Percentiles rank a stretch among this genome's conserved stretches.
Evolutionary conservation across 2,888 invertebrate species (phyloP).

Genomic region (Autographa pulchrina): DNA sequence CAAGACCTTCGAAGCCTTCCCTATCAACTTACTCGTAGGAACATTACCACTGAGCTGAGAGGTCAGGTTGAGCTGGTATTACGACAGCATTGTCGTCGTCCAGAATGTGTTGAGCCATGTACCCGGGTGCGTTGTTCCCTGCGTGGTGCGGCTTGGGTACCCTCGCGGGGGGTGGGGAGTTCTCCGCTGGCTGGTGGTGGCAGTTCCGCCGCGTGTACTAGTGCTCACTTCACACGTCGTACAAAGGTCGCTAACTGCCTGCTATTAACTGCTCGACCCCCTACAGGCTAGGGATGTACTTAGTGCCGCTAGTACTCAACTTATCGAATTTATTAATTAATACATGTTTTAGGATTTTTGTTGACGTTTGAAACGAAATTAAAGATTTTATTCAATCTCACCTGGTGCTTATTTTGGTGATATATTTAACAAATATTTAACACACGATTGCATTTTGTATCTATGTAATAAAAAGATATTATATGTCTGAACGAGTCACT

Average conservation of each 20-base stretch:
- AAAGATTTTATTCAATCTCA: neutral
- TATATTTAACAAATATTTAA: neutral
- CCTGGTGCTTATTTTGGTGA: neutral
- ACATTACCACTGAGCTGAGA: conserved; percentile 46
- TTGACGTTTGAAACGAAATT: neutral
- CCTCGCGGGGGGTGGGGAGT: conserved; percentile 53
- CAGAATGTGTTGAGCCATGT: conserved; percentile 63
- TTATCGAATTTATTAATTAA: conserved; percentile 33
- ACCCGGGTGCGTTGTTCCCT: conserved; percentile 17
- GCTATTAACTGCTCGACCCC: conserved; percentile 86
- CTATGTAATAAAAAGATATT: no score
- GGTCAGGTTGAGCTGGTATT: conserved; percentile 70
- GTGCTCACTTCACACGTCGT: conserved; percentile 87
- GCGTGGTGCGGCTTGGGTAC: conserved; percentile 11
- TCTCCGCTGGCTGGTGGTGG: conserved; percentile 56
- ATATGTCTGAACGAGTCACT: no score
- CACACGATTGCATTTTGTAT: no score
- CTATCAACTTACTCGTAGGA: conserved; percentile 45
- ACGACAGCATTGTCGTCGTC: conserved; percentile 64
- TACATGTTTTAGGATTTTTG: neutral
- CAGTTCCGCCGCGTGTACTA: conserved; percentile 76
- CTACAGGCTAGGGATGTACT: conserved; percentile 76
- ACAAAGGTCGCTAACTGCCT: conserved; percentile 88
- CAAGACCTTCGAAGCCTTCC: conserved; percentile 53
- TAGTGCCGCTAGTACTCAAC: conserved; percentile 14